Conservation (phyloP, 2,888 invertebrate species). For the Drymonia ruficornis region DNA sequence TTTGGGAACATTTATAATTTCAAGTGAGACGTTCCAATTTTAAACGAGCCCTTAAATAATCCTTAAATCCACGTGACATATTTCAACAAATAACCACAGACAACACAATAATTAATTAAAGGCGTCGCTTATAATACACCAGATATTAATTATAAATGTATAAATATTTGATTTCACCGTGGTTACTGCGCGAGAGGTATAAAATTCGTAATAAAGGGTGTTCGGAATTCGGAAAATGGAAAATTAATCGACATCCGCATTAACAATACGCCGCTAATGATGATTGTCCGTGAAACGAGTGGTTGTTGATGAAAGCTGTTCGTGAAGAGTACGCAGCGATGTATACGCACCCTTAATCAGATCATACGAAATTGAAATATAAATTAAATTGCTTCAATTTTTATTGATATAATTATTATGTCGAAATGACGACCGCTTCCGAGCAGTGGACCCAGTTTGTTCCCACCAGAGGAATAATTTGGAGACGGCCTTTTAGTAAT, state of each 20-base stretch:
- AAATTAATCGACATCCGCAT: constrained; percentile 72
- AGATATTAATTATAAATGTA: constrained; percentile 11
- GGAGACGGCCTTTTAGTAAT: too few species aligned
- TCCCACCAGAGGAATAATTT: too few species aligned
- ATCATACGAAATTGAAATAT: constrained; percentile 36
- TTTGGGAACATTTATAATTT: too few species aligned
- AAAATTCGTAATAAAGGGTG: constrained; percentile 46
- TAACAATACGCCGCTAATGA: constrained; percentile 73
- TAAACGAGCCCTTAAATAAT: constrained; percentile 5
- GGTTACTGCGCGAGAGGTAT: constrained; percentile 21
- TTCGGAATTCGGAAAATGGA: constrained; percentile 63
- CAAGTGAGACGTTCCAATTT: too few species aligned
- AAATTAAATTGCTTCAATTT: too few species aligned
- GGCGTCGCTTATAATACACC: constrained; percentile 6
- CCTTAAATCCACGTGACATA: background rate
- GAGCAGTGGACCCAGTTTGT: too few species aligned
- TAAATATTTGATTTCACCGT: constrained; percentile 14
- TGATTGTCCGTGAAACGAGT: constrained; percentile 63
- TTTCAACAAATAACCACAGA: background rate
- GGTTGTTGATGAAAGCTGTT: constrained; percentile 63
- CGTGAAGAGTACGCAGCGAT: constrained; percentile 58
- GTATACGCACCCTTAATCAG: constrained; percentile 38
- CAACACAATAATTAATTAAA: background rate
- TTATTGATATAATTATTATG: too few species aligned
- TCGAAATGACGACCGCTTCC: too few species aligned